phyloP scores from a whole-genome alignment of 2,888 invertebrate genomes.

The Diaphora mendica region DNA sequence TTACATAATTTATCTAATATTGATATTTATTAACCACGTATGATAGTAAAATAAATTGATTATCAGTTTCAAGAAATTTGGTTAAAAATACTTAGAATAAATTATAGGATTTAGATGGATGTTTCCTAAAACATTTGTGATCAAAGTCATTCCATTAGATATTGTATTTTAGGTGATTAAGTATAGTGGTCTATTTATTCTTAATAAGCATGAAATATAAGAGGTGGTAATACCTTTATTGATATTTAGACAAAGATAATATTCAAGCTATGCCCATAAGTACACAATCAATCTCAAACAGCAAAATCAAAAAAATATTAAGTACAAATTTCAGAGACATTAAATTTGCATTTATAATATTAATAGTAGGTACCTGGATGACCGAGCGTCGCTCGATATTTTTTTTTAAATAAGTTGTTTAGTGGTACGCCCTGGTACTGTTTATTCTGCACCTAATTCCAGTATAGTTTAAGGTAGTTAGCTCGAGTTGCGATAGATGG shows the following conservation, averaged over 20 bases:
- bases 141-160: conserved; percentile 64
- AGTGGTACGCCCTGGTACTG: no score
- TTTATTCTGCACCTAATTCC: no score
- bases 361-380: no score
- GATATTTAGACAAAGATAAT: background rate
- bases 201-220: conserved; percentile 33
- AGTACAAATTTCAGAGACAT: background rate
- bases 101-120: conserved; percentile 19
- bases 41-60: background rate
- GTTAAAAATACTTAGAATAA: conserved; percentile 8
- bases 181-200: conserved; percentile 48
- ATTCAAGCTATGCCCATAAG: background rate
- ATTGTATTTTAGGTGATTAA: conserved; percentile 43
- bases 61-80: background rate
- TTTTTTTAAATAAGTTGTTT: no score
- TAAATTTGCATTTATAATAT: background rate
- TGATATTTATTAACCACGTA: background rate
- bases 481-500: no score
- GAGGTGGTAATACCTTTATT: conserved; percentile 14
- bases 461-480: no score
- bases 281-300: conserved; percentile 33
- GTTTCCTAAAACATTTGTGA: conserved; percentile 56
- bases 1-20: background rate
- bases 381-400: no score
- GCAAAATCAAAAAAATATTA: conserved; percentile 10